Conservation (phyloP, 2,113 vertebrate genomes). For the Mus musculus region GRCm39 chr5:58086001-58086500, state of each 20-base stretch:
- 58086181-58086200: background rate
- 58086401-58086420: background rate
- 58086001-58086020: background rate
- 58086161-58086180: conserved; percentile 33
- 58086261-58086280: background rate
- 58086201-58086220: conserved; percentile 8
- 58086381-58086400: background rate
- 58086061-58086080: background rate
- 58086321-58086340: background rate
- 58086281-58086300: background rate
- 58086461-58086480: conserved; percentile 18
- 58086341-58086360: background rate
- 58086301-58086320: background rate
- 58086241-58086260: background rate
- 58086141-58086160: background rate
- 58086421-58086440: conserved; percentile 55
- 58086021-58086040: background rate
- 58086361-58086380: background rate
- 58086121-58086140: conserved; percentile 8
- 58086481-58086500: background rate
- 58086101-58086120: background rate
- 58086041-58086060: background rate
- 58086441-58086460: background rate
- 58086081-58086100: background rate
- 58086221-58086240: background rate